These are phyloP conservation scores for Lithosia quadra DNA, from an alignment of 2,888 invertebrate species.

Conservation along the genomic window DNA sequence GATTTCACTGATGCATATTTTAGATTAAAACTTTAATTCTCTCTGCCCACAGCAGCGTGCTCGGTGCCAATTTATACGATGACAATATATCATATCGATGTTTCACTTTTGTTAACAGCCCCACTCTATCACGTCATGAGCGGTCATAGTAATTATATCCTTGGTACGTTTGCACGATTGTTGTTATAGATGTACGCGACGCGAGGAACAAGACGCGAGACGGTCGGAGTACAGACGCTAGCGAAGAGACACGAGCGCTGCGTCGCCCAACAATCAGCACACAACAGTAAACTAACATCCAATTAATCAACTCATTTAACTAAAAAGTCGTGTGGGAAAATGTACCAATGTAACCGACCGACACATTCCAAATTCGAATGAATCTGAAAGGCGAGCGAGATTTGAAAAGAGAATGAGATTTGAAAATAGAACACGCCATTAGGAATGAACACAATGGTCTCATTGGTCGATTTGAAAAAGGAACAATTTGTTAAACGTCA, in stretches of 20 bases:
- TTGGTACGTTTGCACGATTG: slow-evolving; percentile 43
- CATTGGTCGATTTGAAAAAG: slow-evolving; percentile 87
- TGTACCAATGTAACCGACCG: slow-evolving; percentile 72
- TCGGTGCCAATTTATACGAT: slow-evolving; percentile 62
- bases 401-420: slow-evolving; percentile 87
- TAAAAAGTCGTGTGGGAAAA: slow-evolving; percentile 85
- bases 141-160: slow-evolving; percentile 54
- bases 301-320: slow-evolving; percentile 86
- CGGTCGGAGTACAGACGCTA: slow-evolving; percentile 27
- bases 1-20: slow-evolving; percentile 82
- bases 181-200: slow-evolving; percentile 28
- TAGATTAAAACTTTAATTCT: slow-evolving; percentile 81
- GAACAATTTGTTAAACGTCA: slow-evolving; percentile 88
- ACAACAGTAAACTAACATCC: slow-evolving; percentile 67
- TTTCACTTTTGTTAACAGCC: slow-evolving; percentile 58
- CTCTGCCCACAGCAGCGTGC: slow-evolving; percentile 55
- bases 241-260: slow-evolving; percentile 20
- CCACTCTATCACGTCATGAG: slow-evolving; percentile 58
- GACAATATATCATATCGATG: slow-evolving; percentile 64
- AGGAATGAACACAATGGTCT: slow-evolving; percentile 85
- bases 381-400: slow-evolving; percentile 84
- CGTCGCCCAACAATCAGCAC: slow-evolving; percentile 42
- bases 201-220: slow-evolving; percentile 25
- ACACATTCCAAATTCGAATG: slow-evolving; percentile 86
- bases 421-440: slow-evolving; percentile 87